Conservation (phyloP, 2,888 invertebrate species). For the Sinhomidia bicolor region DNA sequence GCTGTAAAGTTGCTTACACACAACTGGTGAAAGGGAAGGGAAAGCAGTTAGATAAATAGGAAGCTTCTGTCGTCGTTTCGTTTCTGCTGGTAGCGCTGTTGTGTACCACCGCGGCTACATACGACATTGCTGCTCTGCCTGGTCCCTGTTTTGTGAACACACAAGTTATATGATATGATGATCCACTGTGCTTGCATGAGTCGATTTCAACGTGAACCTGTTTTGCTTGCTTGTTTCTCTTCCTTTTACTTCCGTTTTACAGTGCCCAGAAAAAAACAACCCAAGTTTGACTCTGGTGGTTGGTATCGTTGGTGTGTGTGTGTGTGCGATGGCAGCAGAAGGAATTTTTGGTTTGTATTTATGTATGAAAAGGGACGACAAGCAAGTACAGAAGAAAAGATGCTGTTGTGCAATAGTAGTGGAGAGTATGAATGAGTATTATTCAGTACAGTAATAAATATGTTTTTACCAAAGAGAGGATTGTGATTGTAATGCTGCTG, state of each 20-base stretch:
- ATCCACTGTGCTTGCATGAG: background rate
- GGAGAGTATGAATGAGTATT: background rate
- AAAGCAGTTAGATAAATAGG: conserved; percentile 58
- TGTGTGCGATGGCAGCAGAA: background rate
- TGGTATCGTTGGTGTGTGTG: background rate
- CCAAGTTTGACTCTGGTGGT: conserved; percentile 24
- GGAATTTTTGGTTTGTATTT: conserved; percentile 12
- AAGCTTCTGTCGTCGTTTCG: conserved; percentile 15
- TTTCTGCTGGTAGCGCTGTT: background rate
- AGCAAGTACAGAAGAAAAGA: background rate
- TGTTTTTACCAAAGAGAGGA: conserved; percentile 1
- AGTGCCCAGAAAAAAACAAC: background rate
- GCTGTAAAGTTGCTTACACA: conserved; percentile 64
- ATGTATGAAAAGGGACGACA: conserved; percentile 5
- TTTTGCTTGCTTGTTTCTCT: background rate
- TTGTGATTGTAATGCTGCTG: conserved; percentile 30
- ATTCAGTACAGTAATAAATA: background rate
- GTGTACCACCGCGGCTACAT: background rate
- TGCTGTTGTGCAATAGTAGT: background rate
- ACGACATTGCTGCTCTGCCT: background rate
- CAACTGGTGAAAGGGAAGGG: conserved; percentile 62
- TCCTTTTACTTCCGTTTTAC: conserved; percentile 32
- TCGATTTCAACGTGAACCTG: background rate
- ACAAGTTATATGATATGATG: background rate
- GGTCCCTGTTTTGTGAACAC: conserved; percentile 19